Base-by-base conservation (phyloP, 2,888 invertebrate species). In the Tipula unca region DNA sequence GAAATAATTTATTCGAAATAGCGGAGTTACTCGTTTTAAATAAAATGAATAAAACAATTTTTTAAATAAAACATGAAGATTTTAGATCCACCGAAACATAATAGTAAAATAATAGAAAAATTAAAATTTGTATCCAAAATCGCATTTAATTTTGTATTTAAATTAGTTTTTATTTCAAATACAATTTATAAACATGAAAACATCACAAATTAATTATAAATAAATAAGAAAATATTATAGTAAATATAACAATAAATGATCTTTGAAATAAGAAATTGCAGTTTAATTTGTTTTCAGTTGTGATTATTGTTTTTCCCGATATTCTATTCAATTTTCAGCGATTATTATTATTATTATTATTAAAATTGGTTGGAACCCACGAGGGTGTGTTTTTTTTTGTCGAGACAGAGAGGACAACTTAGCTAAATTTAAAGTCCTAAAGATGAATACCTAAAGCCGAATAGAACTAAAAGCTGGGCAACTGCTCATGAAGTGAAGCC, bases 131-230 rank as follows among this genome's bases (percentile, higher is more conserved):
- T 25, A 69, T 25, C 10, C 10, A 25, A 54, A 54, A 17, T 6
- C 17, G 48, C 48, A 25, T 17, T 54, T 17, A 39, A 35, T 54
- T 69, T 69, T 69, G 69, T 69, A 69, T 25, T 25, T 69, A 69
- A 69, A 25, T 17, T 6, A 13, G 4, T 48, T 48, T 48, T 48
- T 5, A 69, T 69, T 69, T 69, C 1, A 69, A 25, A 69, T 25
- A 69, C n/a, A 17, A 17, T n/a, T 48, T 48, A 48, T 48, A 69
- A 69, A 69, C 10, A 69, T 20, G 8, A 69, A 69, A 69, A 69
- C 69, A 69, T 69, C 69, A 69, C 69, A 69, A 69, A 69, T 25
- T 69, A 69, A 69, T 69, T 69, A 69, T 69, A 69, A 69, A 69
- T 25, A 69, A 69, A 69, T 69, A 69, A 69, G 25, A 69, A 69